phyloP scores from a whole-genome alignment of 2,797 vertebrate species.

The Microtus obscurus region DNA sequence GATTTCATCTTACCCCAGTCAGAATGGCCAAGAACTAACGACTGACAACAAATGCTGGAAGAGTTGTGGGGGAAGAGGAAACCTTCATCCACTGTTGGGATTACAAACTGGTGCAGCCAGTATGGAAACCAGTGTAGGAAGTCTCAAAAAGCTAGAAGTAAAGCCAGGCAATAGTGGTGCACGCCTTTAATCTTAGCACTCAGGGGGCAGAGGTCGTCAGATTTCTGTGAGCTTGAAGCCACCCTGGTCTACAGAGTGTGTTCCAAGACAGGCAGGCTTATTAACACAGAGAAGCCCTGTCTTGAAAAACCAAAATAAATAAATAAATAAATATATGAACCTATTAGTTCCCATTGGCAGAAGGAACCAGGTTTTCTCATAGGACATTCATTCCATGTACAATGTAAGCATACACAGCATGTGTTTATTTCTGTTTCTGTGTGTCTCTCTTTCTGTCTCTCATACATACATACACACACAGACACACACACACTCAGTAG shows the following conservation, averaged over 20 bases:
- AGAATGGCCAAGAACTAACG: neutral
- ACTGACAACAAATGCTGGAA: neutral
- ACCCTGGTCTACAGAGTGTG: neutral
- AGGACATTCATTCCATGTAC: conserved; percentile 17
- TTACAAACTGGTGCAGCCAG: neutral
- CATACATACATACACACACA: neutral
- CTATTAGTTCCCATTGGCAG: neutral
- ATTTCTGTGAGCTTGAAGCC: neutral
- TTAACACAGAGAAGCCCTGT: neutral
- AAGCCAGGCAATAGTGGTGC: neutral
- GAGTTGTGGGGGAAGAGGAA: too few species aligned
- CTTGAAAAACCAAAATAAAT: neutral
- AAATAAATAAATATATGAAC: neutral
- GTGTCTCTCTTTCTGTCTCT: neutral
- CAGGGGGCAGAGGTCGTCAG: neutral
- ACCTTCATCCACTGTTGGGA: neutral
- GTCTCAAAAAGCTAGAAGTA: neutral
- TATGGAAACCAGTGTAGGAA: neutral
- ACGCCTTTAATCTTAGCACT: neutral
- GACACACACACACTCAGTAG: neutral
- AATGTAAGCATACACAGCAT: neutral
- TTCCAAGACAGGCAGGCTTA: neutral
- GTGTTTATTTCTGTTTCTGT: neutral
- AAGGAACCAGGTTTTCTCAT: conserved; percentile 20
- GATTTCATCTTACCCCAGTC: neutral